Percentiles rank a stretch among this genome's conserved stretches.
Conservation (phyloP, 2,888 invertebrate species). For the Agrochola macilenta region DNA sequence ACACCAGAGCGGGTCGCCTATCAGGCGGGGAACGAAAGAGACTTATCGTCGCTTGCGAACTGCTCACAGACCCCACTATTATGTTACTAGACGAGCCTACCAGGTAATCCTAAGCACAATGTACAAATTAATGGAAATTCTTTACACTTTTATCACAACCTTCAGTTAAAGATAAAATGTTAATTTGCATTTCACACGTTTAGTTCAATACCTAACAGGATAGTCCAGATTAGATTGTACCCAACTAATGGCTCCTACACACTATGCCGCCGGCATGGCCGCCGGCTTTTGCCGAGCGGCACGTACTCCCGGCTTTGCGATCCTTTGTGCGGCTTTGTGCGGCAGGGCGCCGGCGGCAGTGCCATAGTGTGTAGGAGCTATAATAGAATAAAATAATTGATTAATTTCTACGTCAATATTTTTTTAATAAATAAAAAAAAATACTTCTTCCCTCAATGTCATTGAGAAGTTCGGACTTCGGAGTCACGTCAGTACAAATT, state of each 20-base stretch:
- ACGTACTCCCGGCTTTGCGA: too few species aligned
- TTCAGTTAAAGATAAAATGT: background rate
- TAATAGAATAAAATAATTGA: background rate
- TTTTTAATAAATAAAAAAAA: too few species aligned
- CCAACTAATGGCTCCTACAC: too few species aligned
- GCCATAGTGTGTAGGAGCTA: too few species aligned
- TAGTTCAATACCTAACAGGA: background rate
- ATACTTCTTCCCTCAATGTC: too few species aligned
- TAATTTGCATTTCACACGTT: background rate
- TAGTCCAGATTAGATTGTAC: background rate
- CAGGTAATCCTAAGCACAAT: constrained; percentile 90
- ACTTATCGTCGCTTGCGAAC: constrained; percentile 96
- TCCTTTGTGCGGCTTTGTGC: too few species aligned
- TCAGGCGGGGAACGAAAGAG: constrained; percentile 98
- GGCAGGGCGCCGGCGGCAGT: too few species aligned
- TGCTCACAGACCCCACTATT: constrained; percentile 97
- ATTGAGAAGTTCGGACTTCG: background rate
- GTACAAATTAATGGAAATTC: background rate
- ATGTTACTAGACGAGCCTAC: constrained; percentile 99
- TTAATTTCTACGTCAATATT: background rate
- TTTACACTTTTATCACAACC: background rate
- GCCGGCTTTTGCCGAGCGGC: too few species aligned
- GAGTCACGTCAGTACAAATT: background rate
- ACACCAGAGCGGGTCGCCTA: constrained; percentile 93
- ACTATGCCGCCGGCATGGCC: too few species aligned